Evolutionary conservation across 2,113 vertebrate genomes (phyloP), one percentile per base, ranked within the genome.

Genomic region (Desmodus rotundus): DNA sequence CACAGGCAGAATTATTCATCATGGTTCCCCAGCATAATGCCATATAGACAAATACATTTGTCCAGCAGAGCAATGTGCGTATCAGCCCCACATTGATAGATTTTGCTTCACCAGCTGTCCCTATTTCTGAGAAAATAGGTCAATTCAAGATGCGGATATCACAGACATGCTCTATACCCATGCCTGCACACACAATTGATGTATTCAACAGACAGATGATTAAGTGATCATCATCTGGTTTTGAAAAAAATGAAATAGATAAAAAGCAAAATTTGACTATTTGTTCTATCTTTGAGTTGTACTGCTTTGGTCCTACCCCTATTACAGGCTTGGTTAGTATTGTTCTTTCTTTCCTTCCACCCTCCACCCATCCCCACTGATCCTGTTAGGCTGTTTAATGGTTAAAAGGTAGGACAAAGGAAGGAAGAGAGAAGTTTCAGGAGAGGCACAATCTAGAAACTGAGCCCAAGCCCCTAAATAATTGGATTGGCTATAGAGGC

Each of bases 51-150:
- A 26, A 90, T 63, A n/a, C 31, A 41, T 83, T 87, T 83, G 68
- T 78, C 43, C 56, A 87, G 33, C 36, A 81, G 65, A 90, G 19
- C 7, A 38, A 33, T 85, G 43, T 72, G 41, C 67, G 11, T 73
- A 83, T 54, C 82, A 77, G 33, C 16, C 38, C 20, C 70, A 91
- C 24, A 63, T 28, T 83, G 56, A 86, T 12, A 95, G 74, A 77
- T 31, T 74, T 47, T 80, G 63, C 41, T 68, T 89, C 36, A 73
- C 24, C 17, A 78, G 28, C n/a, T 82, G 17, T 28, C 61, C 50
- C 74, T 77, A 28, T 82, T 93, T 84, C 91, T 70, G 47, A 93
- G 45, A 70, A 93, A 87, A 87, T 47, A 84, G 41, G 10, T 87
- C 86, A 84, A 2, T 83, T 74, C 36, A 54, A 56, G n/a, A 74